A percentile compares a stretch with the other conserved stretches of the same genome.
Evolutionary conservation across 2,888 invertebrate species (phyloP).

Genomic region (Lasiommata megera): DNA sequence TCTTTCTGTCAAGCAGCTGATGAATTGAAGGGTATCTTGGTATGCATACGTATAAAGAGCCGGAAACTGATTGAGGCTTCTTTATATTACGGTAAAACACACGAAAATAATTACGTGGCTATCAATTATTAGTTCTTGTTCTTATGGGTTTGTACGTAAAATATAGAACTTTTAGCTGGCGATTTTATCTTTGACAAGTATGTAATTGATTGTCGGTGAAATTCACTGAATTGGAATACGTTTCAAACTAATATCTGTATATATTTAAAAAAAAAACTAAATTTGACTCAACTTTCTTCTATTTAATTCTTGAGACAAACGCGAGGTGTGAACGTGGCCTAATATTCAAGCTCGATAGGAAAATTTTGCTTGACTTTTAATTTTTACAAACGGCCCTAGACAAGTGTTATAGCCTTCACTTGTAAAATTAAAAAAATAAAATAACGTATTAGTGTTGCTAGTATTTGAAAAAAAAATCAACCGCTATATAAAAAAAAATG

Average conservation of each 20-base stretch:
- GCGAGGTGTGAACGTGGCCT: background rate
- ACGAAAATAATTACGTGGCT: background rate
- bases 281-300: too few species aligned
- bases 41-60: too few species aligned
- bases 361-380: background rate
- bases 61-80: too few species aligned
- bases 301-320: background rate
- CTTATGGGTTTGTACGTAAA: too few species aligned
- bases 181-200: too few species aligned
- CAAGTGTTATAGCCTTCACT: background rate
- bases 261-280: too few species aligned
- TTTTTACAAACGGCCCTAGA: slow-evolving; percentile 3
- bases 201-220: background rate
- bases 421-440: background rate
- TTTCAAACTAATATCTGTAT: too few species aligned
- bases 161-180: too few species aligned
- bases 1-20: too few species aligned
- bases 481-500: background rate
- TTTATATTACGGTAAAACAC: too few species aligned
- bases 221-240: background rate
- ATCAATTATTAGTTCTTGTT: too few species aligned
- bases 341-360: slow-evolving; percentile 2
- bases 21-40: too few species aligned
- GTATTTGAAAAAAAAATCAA: slow-evolving; percentile 1
- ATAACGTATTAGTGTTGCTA: slow-evolving; percentile 17